Evolutionary conservation across 2,113 vertebrate genomes (phyloP), one percentile per base, ranked within the genome.

Genomic region (Glaucidium brasilianum): DNA sequence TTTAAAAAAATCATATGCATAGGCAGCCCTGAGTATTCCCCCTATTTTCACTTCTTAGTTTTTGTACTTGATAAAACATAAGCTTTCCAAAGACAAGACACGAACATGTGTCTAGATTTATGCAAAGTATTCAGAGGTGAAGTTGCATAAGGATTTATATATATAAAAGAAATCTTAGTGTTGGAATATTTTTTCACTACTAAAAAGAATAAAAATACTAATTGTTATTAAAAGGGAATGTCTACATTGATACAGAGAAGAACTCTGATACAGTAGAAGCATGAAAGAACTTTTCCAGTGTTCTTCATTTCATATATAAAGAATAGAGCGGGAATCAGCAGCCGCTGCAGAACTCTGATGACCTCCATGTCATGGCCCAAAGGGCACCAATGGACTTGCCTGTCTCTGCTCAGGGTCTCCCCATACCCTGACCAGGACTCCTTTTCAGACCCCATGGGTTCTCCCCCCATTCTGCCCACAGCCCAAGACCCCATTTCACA

Each of bases 341-440:
- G 27, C 37, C 68, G 15, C 17, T 80, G 29, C 13, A 47, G 30
- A 47, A 64, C 12, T 6, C 14, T 20, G 39, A 41, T 27, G 30
- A 71, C 20, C 22, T 78, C 14, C 12, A 21, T 60, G 15, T 25
- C 26, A 62, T 19, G 18, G 11, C 8, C 12, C 2, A 1, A n/a
- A 76, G 43, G 20, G 14, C 14, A 37, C 32, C 13, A 20, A 32
- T 17, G 15, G 17, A 10, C 26, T 12, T 35, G 12, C 6, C 26
- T 63, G 27, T 37, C 43, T 16, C 23, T 78, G 14, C 6, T 15
- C n/a, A 68, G 9, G 17, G 12, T 47, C 9, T 50, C 32, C 25
- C 4, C 8, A 3, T 1, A 27, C 17, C 25, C 20, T 71, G 32
- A 6, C 12, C 29, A 45, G 18, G 22, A 17, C 16, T 1, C 7